Evolutionary conservation across 2,113 vertebrate species (phyloP).

Genomic region (Isichthys henryi): DNA sequence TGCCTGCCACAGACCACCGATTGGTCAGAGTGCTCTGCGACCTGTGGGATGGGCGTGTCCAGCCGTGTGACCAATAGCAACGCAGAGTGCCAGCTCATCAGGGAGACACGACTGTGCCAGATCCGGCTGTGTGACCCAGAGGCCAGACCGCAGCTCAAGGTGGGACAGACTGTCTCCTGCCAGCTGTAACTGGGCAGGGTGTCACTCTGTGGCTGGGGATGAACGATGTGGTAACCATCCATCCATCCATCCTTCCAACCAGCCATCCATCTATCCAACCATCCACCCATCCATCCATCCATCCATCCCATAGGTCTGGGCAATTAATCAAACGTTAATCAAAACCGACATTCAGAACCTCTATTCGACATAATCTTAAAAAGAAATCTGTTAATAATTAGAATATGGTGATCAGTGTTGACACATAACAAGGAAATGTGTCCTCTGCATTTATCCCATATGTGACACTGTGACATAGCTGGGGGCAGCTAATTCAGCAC

Average conservation of each 20-base stretch:
- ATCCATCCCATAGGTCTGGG: not conserved
- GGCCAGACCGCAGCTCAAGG: conserved; percentile 36
- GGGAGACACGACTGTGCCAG: conserved; percentile 59
- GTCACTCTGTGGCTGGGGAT: not conserved
- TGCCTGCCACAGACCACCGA: conserved; percentile 55
- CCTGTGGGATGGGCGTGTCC: conserved; percentile 63
- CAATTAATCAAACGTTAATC: no score
- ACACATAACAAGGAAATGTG: no score
- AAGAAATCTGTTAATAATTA: no score
- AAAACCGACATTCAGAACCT: no score
- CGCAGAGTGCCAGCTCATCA: conserved; percentile 49
- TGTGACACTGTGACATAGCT: no score
- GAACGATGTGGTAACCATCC: not conserved
- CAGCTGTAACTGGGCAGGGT: not conserved
- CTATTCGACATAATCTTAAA: no score
- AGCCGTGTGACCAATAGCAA: conserved; percentile 60
- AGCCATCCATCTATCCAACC: not conserved
- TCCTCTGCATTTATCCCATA: no score
- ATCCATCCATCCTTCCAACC: not conserved
- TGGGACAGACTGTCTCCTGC: conserved; percentile 22
- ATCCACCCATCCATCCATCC: not conserved
- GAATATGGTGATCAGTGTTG: no score
- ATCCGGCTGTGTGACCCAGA: conserved; percentile 43
- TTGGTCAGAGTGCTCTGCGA: conserved; percentile 60
- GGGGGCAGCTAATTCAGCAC: no score